Evolutionary conservation across 2,888 invertebrate species (phyloP).

Genomic region (Tetragonisca angustula): DNA sequence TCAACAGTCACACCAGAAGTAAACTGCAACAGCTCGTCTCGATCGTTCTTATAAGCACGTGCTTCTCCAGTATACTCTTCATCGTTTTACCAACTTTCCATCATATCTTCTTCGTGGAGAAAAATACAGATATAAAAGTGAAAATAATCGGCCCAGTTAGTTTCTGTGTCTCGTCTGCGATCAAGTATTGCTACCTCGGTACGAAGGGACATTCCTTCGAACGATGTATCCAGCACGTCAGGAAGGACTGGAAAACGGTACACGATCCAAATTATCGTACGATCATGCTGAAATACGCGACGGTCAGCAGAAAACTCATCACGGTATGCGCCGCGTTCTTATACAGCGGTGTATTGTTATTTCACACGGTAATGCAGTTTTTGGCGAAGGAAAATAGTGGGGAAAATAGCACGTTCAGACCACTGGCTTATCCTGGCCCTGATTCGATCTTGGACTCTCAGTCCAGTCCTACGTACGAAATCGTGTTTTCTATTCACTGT

Average conservation of each 20-base stretch:
- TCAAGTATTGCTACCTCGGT: conserved; percentile 67
- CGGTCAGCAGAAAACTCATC: conserved; percentile 63
- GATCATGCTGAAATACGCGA: conserved; percentile 67
- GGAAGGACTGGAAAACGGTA: conserved; percentile 56
- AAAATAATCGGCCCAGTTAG: conserved; percentile 56
- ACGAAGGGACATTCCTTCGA: background rate
- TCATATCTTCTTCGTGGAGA: conserved; percentile 25
- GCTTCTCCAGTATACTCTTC: conserved; percentile 14
- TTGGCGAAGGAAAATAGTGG: too few species aligned
- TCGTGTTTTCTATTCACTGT: conserved; percentile 60
- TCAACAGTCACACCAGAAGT: conserved; percentile 24
- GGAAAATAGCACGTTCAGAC: conserved; percentile 48
- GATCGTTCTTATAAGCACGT: background rate
- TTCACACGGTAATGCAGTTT: conserved; percentile 2
- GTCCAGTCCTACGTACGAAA: conserved; percentile 66
- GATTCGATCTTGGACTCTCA: conserved; percentile 61
- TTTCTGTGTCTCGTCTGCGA: conserved; percentile 47
- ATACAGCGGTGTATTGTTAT: conserved; percentile 58
- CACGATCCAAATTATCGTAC: conserved; percentile 17
- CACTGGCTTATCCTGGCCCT: conserved; percentile 64
- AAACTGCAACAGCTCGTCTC: conserved; percentile 37
- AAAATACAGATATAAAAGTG: conserved; percentile 35
- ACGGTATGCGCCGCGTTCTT: conserved; percentile 54
- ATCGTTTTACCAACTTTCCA: conserved; percentile 42
- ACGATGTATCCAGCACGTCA: conserved; percentile 61